Percentiles rank a stretch among this genome's conserved stretches.
Evolutionary conservation across 2,113 vertebrate genomes (phyloP).

Genomic region (Calidris pugnax): DNA sequence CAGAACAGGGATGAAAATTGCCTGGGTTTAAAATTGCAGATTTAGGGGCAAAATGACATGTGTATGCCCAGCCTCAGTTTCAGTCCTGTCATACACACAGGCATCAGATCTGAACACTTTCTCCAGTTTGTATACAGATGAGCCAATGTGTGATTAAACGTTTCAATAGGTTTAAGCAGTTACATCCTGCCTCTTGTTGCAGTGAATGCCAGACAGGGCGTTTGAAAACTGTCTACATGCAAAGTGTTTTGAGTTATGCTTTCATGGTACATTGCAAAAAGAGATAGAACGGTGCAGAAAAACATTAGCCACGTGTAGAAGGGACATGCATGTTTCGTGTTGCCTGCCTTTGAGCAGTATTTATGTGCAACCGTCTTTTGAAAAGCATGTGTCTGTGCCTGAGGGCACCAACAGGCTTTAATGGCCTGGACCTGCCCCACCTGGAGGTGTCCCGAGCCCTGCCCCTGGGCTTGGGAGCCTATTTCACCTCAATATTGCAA

Average conservation of each 20-base stretch:
- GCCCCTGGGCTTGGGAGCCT: neutral
- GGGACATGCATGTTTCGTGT: neutral
- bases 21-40: neutral
- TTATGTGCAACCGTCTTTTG: fast-evolving
- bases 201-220: neutral
- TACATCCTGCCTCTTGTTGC: neutral
- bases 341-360: neutral
- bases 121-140: neutral
- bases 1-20: neutral
- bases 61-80: neutral
- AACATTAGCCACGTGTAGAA: neutral
- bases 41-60: neutral
- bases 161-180: neutral
- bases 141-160: neutral
- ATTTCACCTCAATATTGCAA: neutral
- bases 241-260: neutral
- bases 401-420: neutral
- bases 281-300: neutral
- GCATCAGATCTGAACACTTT: fast-evolving
- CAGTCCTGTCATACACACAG: neutral
- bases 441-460: too few relatives aligned
- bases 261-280: neutral
- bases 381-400: neutral
- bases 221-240: neutral
- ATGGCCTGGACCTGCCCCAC: neutral